A percentile compares a stretch with the other conserved stretches of the same genome.
Evolutionary conservation across 1,140 invertebrate species (phyloP).

Genomic region (Gonatopus flavifemur): DNA sequence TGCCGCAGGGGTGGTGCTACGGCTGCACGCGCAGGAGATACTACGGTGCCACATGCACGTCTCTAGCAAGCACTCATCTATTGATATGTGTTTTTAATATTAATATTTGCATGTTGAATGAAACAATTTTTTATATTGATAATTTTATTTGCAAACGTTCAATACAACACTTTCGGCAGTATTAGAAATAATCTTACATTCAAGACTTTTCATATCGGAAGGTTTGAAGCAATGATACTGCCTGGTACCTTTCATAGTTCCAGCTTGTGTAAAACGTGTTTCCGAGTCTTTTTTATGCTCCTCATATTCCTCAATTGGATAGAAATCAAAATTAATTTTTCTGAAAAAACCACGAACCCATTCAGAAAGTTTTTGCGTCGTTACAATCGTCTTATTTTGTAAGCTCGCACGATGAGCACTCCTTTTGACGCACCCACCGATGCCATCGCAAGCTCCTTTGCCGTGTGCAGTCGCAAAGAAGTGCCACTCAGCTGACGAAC

Average conservation of each 20-base stretch:
- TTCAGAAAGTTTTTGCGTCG: background rate
- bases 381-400: background rate
- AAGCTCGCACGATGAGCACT: too few species aligned
- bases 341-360: too few species aligned
- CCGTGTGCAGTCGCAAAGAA: background rate
- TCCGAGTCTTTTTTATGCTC: background rate
- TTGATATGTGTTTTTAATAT: background rate
- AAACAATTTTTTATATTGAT: background rate
- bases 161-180: background rate
- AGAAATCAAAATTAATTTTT: background rate
- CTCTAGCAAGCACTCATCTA: background rate
- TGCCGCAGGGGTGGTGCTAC: background rate
- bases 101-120: background rate
- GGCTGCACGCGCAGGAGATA: too few species aligned
- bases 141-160: background rate
- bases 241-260: background rate
- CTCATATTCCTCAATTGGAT: background rate
- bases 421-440: too few species aligned
- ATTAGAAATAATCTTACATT: conserved; percentile 1
- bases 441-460: too few species aligned
- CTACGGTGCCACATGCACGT: too few species aligned
- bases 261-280: background rate
- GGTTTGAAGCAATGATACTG: too few species aligned
- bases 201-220: background rate
- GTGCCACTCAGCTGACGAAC: background rate